A percentile compares a stretch with the other conserved stretches of the same genome.
Evolutionary conservation across 2,113 vertebrate species (phyloP).

Genomic region (Saguinus imperator): DNA sequence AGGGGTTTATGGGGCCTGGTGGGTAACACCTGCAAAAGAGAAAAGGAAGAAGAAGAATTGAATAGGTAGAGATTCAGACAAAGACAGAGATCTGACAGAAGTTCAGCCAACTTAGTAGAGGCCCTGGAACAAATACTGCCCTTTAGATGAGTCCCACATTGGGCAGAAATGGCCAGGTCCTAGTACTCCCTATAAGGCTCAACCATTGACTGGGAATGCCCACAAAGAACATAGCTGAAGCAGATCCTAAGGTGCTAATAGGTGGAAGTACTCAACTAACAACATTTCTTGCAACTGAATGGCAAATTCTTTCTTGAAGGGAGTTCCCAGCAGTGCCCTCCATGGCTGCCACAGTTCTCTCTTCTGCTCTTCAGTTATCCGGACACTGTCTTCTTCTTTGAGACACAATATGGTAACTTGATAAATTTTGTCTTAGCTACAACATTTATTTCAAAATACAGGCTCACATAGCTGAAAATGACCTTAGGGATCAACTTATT

Average conservation of each 20-base stretch:
- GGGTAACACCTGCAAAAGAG: background rate
- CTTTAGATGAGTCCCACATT: background rate
- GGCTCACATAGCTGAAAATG: background rate
- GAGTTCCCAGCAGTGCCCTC: background rate
- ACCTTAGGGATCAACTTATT: background rate
- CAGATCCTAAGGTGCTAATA: background rate
- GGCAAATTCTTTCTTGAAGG: background rate
- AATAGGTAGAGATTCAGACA: background rate
- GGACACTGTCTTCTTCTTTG: background rate
- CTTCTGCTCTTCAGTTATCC: background rate
- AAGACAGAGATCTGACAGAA: background rate
- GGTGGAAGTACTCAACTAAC: background rate
- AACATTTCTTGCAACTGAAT: background rate
- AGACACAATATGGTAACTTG: background rate
- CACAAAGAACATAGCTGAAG: background rate
- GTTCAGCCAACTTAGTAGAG: background rate
- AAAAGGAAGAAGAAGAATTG: background rate
- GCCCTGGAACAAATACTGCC: background rate
- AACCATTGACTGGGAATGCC: background rate
- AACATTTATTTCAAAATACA: constrained; percentile 12
- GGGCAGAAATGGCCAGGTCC: background rate
- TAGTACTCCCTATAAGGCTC: background rate
- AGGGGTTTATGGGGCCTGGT: background rate
- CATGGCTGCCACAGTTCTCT: background rate
- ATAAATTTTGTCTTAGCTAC: background rate